Base-by-base conservation (phyloP, 1,140 invertebrate genomes). In the Drosophila micromelanica region DNA sequence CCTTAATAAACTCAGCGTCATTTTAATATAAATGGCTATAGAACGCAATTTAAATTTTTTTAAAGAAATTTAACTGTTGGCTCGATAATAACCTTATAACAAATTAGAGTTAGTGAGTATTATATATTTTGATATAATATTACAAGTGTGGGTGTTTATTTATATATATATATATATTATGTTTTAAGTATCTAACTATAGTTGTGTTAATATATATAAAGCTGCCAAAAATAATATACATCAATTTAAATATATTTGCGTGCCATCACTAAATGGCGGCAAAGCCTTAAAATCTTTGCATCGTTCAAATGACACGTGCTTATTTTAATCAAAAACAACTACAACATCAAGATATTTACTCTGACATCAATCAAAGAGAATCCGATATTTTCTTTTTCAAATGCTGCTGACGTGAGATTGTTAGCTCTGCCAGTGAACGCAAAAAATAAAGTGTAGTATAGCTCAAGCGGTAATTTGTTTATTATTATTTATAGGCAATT, bases 401-500 rank as follows among this genome's bases (percentile, higher is more conserved):
- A 57, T 65, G 42, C 56, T 60, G 38, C 17, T 52, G 27, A 42
- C 49, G 54, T 55, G 65, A 61, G 56, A 48, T 57, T 30, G 42
- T 56, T 54, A 55, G 45, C 52, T 60, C 48, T 54, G 38, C n/a
- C 32, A 54, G 20, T 43, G 52, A 7, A 45, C 42, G 46, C n/a
- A 54, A 42, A 38, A 32, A 38, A 38, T 43, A 30, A 52, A 43
- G 17, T 59, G 43, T 45, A 27, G 23, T 56, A 51, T 71, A 43
- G 48, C 27, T 38, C 37, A 35, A 38, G 15, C 13, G 5, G 32
- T 73, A 67, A 67, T 59, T 73, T 68, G 51, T 56, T 82, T 73
- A 63, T 69, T 65, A 57, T 76, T 75, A 61, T 81, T 81, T 73
- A 87, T 78, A 82, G 82, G 78, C 82, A 78, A 80, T 87, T 81